Evolutionary conservation across 2,113 vertebrate species (phyloP), one percentile per base, ranked within the genome.

Genomic region (Lepus europaeus): DNA sequence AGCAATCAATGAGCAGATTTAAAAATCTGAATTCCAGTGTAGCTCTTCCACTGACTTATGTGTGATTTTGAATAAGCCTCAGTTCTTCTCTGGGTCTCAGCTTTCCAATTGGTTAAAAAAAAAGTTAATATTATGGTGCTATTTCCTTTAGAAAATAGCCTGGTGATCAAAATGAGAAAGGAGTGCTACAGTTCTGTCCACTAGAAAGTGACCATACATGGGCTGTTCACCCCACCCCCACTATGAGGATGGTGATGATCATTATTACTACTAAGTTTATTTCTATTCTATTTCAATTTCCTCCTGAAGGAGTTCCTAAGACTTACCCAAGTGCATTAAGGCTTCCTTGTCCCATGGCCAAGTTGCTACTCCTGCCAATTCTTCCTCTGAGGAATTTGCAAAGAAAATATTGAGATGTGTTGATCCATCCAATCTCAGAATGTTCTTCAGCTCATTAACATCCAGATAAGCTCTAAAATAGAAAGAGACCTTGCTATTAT

Each of bases 301-400:
- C 23, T 85, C 63, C 73, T 69, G 45, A 64, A 79, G 78, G 77
- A 68, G 78, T 95, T 95, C 97, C 91, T 96, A 96, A 76, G 93
- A 95, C 98, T 98, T 97, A 99, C 99, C 99, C 97, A 99, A 98
- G 98, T 99, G 99, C 97, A 99, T 99, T 92, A 99, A 98, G 82
- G 99, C 99, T 96, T 99, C 99, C 97, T 99, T 99, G 98, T 99
- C 99, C 99, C 99, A 99, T 1, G 99, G 99, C 99, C 99, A 99
- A 97, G 99, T 99, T 94, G 99, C 99, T 89, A 99, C 99, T 95
- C 99, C 99, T 45, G 99, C 99, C 97, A 99, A 98, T 96, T 99
- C 99, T 98, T 99, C 99, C 97, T 99, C 99, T 0, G 99, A 99
- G 56, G 99, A 99, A 97, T 99, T 99, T 98, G 99, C 99, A 98